Evolutionary conservation across 2,888 invertebrate genomes (phyloP).

Genomic region (Limnephilus rhombicus): DNA sequence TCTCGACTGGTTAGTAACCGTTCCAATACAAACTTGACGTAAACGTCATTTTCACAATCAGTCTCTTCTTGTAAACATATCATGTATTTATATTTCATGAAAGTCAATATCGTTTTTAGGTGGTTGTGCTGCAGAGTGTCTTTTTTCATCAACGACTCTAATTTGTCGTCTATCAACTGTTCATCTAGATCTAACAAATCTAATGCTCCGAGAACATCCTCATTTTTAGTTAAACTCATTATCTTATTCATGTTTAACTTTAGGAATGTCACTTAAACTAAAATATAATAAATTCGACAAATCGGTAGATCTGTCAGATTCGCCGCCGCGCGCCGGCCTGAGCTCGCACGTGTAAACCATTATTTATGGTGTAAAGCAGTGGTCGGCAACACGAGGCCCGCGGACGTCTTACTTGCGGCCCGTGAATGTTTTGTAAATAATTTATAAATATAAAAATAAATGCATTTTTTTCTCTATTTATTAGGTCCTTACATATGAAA

Average conservation of each 20-base stretch:
- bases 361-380: no score
- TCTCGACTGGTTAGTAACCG: conserved; percentile 69
- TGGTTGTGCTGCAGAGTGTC: conserved; percentile 70
- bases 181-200: conserved; percentile 75
- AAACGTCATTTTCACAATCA: conserved; percentile 73
- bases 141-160: conserved; percentile 71
- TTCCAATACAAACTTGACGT: conserved; percentile 70
- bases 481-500: no score
- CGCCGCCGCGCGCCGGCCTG: neutral
- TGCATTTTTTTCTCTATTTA: no score
- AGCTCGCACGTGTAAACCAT: neutral
- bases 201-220: conserved; percentile 66
- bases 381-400: no score
- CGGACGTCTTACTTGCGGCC: no score
- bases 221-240: conserved; percentile 16
- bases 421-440: no score
- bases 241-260: conserved; percentile 36
- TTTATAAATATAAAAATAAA: no score
- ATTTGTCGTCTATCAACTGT: conserved; percentile 71
- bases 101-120: conserved; percentile 70
- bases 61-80: conserved; percentile 72
- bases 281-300: neutral
- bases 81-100: conserved; percentile 74
- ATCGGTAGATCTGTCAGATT: neutral
- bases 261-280: neutral